phyloP scores from a whole-genome alignment of 2,113 vertebrate species.

The Prietella phreatophila region DNA sequence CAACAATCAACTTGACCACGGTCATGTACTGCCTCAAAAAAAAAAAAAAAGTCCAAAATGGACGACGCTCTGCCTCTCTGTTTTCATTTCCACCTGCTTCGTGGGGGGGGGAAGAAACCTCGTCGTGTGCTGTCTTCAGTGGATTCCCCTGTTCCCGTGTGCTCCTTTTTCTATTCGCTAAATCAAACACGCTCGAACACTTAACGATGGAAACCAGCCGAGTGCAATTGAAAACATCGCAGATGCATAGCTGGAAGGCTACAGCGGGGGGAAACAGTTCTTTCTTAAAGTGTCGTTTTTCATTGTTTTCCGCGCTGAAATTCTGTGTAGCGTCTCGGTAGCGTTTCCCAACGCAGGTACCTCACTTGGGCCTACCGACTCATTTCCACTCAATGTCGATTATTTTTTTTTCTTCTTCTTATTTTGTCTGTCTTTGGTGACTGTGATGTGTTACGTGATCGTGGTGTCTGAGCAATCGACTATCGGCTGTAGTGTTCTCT shows the following conservation, averaged over 20 bases:
- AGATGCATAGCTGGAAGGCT: slow-evolving; percentile 9
- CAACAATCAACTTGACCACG: slow-evolving; percentile 9
- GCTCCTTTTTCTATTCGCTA: slow-evolving; percentile 17
- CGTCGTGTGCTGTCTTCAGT: slow-evolving; percentile 11
- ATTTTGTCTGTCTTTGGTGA: slow-evolving; percentile 32
- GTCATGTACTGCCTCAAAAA: slow-evolving; percentile 29
- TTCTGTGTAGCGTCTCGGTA: neutral
- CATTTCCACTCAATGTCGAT: neutral
- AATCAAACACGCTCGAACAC: slow-evolving; percentile 18
- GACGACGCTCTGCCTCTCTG: slow-evolving; percentile 21
- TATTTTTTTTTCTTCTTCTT: slow-evolving; percentile 2
- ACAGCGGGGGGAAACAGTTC: neutral
- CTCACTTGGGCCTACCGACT: neutral
- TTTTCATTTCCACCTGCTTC: slow-evolving; percentile 24
- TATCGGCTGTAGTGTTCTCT: neutral
- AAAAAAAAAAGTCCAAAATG: slow-evolving; percentile 8
- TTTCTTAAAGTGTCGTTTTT: slow-evolving; percentile 16
- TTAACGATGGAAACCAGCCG: slow-evolving; percentile 4
- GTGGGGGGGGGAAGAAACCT: neutral
- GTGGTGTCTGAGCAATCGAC: slow-evolving; percentile 17
- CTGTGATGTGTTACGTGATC: slow-evolving; percentile 44
- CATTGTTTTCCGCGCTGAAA: slow-evolving; percentile 2
- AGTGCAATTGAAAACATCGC: neutral
- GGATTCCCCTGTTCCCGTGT: slow-evolving; percentile 18
- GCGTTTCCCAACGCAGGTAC: neutral